Percentiles rank a stretch among this genome's conserved stretches.
phyloP scores from a whole-genome alignment of 2,797 vertebrate genomes.

The Xiphorhynchus erythropygius region DNA sequence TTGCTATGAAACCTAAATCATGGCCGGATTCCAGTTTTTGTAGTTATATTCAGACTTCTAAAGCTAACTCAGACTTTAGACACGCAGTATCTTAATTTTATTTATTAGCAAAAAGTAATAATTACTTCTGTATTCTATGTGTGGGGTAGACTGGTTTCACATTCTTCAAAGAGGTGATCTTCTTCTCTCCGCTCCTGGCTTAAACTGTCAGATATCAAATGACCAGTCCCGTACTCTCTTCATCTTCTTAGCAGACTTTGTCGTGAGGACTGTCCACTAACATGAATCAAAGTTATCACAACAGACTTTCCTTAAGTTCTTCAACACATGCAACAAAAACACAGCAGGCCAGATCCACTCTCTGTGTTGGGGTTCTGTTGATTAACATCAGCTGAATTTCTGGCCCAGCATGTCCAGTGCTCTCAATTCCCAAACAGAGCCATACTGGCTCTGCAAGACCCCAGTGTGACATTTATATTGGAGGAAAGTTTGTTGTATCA shows the following conservation, averaged over 20 bases:
- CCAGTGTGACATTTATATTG: neutral
- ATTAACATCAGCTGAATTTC: neutral
- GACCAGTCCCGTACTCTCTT: neutral
- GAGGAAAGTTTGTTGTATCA: neutral
- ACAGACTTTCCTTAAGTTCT: neutral
- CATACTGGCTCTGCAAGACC: neutral
- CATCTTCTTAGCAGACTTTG: neutral
- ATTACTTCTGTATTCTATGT: rapidly evolving
- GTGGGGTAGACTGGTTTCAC: neutral
- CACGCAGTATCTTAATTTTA: neutral
- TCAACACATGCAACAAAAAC: neutral
- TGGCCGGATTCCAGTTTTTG: neutral
- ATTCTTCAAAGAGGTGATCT: neutral
- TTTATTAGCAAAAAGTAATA: neutral
- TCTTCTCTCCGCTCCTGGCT: neutral
- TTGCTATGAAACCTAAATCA: neutral
- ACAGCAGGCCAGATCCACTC: neutral
- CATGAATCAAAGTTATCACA: neutral
- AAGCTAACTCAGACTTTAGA: neutral
- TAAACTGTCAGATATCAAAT: rapidly evolving
- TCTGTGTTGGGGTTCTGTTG: neutral
- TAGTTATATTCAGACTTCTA: neutral
- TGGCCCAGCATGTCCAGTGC: neutral
- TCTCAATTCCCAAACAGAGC: neutral
- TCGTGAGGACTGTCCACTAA: neutral